These are phyloP conservation scores for Leptopilina boulardi DNA, from an alignment of 1,140 invertebrate genomes.

Conservation along the genomic window DNA sequence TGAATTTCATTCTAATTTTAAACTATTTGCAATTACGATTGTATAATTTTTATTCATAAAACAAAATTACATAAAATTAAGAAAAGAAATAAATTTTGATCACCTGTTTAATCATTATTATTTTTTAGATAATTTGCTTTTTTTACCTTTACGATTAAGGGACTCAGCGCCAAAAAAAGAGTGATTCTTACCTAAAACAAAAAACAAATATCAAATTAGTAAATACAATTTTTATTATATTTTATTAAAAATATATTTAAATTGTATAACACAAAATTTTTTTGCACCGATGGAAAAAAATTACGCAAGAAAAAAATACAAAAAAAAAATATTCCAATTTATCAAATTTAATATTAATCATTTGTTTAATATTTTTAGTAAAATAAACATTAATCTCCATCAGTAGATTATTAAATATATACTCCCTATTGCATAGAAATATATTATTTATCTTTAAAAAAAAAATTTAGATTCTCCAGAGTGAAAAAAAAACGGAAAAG, in stretches of 20 bases:
- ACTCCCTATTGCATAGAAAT: too few species aligned
- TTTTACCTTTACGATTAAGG: neutral
- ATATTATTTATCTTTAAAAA: too few species aligned
- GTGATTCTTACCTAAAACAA: constrained; percentile 13
- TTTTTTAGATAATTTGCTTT: too few species aligned
- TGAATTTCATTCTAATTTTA: neutral
- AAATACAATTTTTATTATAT: neutral
- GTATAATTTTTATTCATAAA: too few species aligned
- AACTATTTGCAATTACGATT: neutral
- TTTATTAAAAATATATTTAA: too few species aligned
- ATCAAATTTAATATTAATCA: neutral
- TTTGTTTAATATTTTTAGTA: neutral
- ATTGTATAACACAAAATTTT: too few species aligned
- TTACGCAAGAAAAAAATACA: too few species aligned
- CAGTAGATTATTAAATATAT: neutral
- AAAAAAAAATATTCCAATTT: too few species aligned
- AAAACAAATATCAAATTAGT: neutral
- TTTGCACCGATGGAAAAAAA: too few species aligned
- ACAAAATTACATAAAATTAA: too few species aligned
- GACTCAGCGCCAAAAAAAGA: neutral
- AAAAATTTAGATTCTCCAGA: neutral
- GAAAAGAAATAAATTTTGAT: too few species aligned
- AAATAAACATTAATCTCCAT: neutral
- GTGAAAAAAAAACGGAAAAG: neutral
- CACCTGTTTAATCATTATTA: too few species aligned